Percentiles rank a stretch among this genome's conserved stretches.
These are phyloP conservation scores for Uloborus diversus DNA, from an alignment of 1,140 invertebrate species.

Conservation along the genomic window DNA sequence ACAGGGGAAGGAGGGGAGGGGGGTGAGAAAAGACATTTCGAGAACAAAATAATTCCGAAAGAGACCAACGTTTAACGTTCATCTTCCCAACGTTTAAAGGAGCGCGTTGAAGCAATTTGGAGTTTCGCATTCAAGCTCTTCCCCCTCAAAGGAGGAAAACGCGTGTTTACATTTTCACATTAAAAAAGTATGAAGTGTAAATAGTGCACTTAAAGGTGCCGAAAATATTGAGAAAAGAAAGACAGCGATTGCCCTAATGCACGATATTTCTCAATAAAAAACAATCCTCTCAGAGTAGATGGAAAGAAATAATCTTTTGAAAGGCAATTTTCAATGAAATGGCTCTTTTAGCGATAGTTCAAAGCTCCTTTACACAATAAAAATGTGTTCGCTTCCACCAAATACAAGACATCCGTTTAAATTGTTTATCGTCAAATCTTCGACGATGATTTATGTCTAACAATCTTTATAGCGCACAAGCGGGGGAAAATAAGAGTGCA, in stretches of 20 bases:
- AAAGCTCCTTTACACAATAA: slow-evolving; percentile 19
- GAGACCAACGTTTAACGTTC: not conserved
- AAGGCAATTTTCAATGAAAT: slow-evolving; percentile 43
- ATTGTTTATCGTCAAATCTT: slow-evolving; percentile 34
- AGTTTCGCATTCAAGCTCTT: not conserved
- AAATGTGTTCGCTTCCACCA: slow-evolving; percentile 33
- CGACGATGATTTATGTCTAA: slow-evolving; percentile 14
- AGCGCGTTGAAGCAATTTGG: not conserved
- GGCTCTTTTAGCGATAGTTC: slow-evolving; percentile 24
- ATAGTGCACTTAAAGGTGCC: not conserved
- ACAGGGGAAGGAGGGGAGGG: too few relatives aligned
- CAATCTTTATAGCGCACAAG: not conserved
- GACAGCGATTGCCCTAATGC: not conserved
- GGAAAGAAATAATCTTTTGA: slow-evolving; percentile 19
- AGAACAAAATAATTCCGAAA: not conserved
- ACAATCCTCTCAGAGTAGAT: slow-evolving; percentile 5
- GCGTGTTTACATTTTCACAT: not conserved
- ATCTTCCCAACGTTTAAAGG: not conserved
- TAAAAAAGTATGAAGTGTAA: slow-evolving; percentile 1
- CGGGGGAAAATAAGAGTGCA: too few relatives aligned
- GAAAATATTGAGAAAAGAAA: not conserved
- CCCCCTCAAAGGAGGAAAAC: not conserved
- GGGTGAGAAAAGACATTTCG: too few relatives aligned
- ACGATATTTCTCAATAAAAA: slow-evolving; percentile 17
- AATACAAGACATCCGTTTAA: slow-evolving; percentile 30